phyloP scores from a whole-genome alignment of 2,113 vertebrate species.

The Ornithorhynchus anatinus region DNA sequence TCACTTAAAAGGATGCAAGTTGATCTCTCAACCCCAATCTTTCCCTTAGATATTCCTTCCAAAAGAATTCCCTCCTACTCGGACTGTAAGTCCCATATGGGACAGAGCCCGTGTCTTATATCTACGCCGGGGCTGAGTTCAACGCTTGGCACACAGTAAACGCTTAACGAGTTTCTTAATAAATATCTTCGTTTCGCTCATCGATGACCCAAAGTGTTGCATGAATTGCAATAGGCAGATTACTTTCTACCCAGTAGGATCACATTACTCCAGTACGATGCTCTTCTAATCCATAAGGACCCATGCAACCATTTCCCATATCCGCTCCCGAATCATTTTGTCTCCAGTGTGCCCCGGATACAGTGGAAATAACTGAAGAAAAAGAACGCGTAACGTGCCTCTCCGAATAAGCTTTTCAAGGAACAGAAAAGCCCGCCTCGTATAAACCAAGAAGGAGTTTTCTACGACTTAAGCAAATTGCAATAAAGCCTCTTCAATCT shows the following conservation, averaged over 20 bases:
- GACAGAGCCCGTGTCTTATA: background rate
- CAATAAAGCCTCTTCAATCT: too few relatives aligned
- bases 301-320: conserved; percentile 37
- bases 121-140: too few relatives aligned
- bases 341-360: background rate
- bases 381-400: too few relatives aligned
- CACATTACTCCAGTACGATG: conserved; percentile 48
- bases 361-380: background rate
- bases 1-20: background rate
- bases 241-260: conserved; percentile 23
- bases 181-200: conserved; percentile 16
- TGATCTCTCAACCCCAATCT: background rate
- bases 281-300: conserved; percentile 52
- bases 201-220: conserved; percentile 25
- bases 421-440: background rate
- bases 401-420: background rate
- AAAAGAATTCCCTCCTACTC: too few relatives aligned
- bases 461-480: too few relatives aligned
- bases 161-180: too few relatives aligned
- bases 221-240: conserved; percentile 48
- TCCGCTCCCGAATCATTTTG: background rate
- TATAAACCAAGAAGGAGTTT: background rate
- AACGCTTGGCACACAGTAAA: too few relatives aligned
- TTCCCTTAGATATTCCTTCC: conserved; percentile 1
- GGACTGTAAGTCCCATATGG: background rate